These are phyloP conservation scores for Catonia carolina DNA, from an alignment of 2,888 invertebrate species.

Conservation along the genomic window DNA sequence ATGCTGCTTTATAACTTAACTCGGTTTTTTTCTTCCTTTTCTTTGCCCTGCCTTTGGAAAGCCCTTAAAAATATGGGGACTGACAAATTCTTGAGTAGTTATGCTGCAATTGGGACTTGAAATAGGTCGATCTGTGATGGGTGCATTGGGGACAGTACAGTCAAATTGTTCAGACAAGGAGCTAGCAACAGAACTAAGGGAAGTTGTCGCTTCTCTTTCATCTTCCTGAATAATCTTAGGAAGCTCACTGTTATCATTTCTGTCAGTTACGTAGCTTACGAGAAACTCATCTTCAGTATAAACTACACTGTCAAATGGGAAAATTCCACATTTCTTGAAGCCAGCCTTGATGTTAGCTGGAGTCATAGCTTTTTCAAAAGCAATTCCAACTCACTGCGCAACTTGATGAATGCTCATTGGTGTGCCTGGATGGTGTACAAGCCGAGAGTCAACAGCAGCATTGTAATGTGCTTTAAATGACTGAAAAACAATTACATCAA, in stretches of 20 bases:
- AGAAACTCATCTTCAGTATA: background rate
- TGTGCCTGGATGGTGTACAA: background rate
- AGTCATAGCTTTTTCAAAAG: background rate
- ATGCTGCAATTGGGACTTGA: too few species aligned
- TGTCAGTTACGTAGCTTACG: background rate
- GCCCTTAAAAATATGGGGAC: too few species aligned
- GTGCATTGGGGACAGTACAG: too few species aligned
- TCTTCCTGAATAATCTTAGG: background rate
- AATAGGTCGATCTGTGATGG: too few species aligned
- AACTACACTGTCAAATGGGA: background rate
- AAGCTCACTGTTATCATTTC: background rate
- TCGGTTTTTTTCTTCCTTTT: too few species aligned
- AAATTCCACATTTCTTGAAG: background rate
- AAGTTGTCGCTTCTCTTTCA: background rate
- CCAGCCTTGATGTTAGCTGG: background rate
- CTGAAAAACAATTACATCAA: background rate
- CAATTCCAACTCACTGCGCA: background rate
- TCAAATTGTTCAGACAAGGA: too few species aligned
- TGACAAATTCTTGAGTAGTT: too few species aligned
- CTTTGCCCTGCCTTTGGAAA: too few species aligned
- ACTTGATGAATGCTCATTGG: background rate
- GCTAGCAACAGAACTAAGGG: too few species aligned
- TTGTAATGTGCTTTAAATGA: conserved; percentile 2
- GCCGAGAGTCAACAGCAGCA: background rate
- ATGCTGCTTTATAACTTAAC: too few species aligned